Evolutionary conservation across 1,140 invertebrate species (phyloP).

Genomic region (Dendroctonus valens): DNA sequence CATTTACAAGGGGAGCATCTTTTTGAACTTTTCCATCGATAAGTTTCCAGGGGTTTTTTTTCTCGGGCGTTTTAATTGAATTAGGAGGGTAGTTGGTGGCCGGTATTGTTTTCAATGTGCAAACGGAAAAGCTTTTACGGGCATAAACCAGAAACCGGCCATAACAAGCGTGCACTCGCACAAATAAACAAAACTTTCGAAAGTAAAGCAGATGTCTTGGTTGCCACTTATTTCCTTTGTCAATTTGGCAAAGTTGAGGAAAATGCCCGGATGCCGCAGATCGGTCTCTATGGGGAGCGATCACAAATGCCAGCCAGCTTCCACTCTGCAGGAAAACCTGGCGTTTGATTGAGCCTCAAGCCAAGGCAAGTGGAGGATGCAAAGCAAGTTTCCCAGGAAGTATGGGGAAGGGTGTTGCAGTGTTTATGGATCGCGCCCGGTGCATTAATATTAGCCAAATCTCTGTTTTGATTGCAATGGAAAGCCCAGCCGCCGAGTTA

Average conservation of each 20-base stretch:
- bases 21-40: background rate
- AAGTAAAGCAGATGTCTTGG: constrained; percentile 28
- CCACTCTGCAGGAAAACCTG: no score
- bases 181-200: constrained; percentile 26
- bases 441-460: constrained; percentile 7
- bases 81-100: no score
- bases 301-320: no score
- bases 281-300: no score
- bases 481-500: constrained; percentile 7
- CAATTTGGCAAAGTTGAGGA: constrained; percentile 21
- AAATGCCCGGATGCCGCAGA: constrained; percentile 1
- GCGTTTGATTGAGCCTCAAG: background rate
- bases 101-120: no score
- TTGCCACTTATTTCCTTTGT: constrained; percentile 30
- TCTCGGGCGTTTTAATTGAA: no score
- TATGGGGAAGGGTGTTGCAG: background rate
- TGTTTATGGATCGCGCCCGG: background rate
- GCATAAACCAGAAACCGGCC: constrained; percentile 24
- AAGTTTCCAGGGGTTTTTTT: no score
- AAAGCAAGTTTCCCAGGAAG: background rate
- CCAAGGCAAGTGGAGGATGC: background rate
- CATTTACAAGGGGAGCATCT: background rate
- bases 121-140: background rate
- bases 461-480: constrained; percentile 6
- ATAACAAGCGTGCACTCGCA: constrained; percentile 12